Evolutionary conservation across 2,113 vertebrate genomes (phyloP).

Genomic region (Bufo gargarizans): DNA sequence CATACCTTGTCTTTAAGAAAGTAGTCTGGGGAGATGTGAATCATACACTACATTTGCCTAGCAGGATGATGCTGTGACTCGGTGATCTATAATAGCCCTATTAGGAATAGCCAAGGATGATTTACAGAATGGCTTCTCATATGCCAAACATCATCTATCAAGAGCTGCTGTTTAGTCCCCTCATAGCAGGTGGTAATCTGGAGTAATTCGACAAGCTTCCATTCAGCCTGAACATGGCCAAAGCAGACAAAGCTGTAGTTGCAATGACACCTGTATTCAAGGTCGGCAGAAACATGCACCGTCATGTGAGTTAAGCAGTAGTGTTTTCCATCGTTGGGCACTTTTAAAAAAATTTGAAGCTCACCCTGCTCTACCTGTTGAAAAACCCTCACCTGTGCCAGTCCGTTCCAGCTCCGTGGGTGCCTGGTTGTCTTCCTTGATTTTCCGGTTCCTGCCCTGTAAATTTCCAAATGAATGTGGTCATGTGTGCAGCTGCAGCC

Average conservation of each 20-base stretch:
- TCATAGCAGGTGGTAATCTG: conserved; percentile 36
- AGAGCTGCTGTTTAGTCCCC: neutral
- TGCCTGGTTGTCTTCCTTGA: no score
- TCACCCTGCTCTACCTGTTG: no score
- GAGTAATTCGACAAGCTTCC: conserved; percentile 23
- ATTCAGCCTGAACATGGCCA: conserved; percentile 17
- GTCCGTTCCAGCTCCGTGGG: no score
- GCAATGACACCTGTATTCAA: neutral
- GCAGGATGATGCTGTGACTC: conserved; percentile 42
- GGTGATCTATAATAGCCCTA: conserved; percentile 11
- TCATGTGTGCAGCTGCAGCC: no score
- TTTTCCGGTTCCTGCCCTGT: no score
- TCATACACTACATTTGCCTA: conserved; percentile 55
- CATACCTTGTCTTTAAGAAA: conserved; percentile 42
- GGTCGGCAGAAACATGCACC: neutral
- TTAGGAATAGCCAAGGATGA: conserved; percentile 34
- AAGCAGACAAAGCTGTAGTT: neutral
- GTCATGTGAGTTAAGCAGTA: neutral
- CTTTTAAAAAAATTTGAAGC: no score
- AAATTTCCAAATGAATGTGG: no score
- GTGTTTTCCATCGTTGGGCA: no score
- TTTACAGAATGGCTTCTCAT: conserved; percentile 48
- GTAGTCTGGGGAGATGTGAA: conserved; percentile 66
- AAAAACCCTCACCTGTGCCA: no score
- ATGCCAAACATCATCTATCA: conserved; percentile 45